Base-by-base conservation (phyloP, 2,113 vertebrate species). In the Notarius lentiginosus region DNA sequence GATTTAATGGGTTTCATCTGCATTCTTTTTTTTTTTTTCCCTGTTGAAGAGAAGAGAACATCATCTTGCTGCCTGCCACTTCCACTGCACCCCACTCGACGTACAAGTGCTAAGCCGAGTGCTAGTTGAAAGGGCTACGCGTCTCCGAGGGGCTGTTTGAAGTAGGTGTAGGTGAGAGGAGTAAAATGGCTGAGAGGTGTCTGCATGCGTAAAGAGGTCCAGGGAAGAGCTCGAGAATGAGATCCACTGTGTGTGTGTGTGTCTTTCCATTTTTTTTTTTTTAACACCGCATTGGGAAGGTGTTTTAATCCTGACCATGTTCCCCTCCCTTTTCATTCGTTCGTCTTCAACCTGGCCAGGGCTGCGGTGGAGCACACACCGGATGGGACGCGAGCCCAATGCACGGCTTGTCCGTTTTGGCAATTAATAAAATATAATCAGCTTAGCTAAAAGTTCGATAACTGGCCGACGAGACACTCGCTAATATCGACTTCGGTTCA, bases 71-170 rank as follows among this genome's bases (percentile, higher is more conserved):
- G 63, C 55, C 47, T 82, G 49, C n/a, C 24, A 83, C 82, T 83
- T 83, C 65, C 61, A 68, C 9, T 11, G 65, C 49, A 17, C 34
- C 61, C 47, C 63, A 53, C 63, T 83, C 75, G 49, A n/a, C 6
- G 20, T 24, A 7, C 47, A 55, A 41, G 47, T 30, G 24, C 63
- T 68, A 63, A 68, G n/a, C 49, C 82, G 51, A 83, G 82, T 84
- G 84, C 61, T 87, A 77, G 77, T 88, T 88, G 80, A 89, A 88
- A 90, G 87, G 51, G 77, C 60, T 14, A 14, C 47, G 2, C 4
- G 27, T 89, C 86, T 88, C 81, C 72, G 88, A 88, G 79, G 84
- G 82, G 53, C 76, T 47, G 63, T 87, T 87, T 86, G 84, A 90
- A 86, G 88, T 80, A 75, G 61, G 82, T 49, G 66, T 63, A 65